These are phyloP conservation scores for Brenthis daphne DNA, from an alignment of 2,888 invertebrate species.

Conservation along the genomic window DNA sequence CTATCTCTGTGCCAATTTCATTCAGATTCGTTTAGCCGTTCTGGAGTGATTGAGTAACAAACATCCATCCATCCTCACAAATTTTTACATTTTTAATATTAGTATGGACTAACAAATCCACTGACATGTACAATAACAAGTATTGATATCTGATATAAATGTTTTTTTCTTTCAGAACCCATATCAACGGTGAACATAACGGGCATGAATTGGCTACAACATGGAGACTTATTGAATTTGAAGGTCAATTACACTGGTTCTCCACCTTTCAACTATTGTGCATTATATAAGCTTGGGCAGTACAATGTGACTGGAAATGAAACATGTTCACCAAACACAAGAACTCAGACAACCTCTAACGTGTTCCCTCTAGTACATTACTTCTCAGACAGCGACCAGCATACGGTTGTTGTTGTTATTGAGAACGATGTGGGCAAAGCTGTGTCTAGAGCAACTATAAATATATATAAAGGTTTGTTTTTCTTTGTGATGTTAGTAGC, in stretches of 20 bases:
- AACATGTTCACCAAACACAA: slow-evolving; percentile 79
- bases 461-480: slow-evolving; percentile 90
- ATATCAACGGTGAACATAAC: slow-evolving; percentile 86
- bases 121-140: background rate
- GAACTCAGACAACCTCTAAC: slow-evolving; percentile 71
- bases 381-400: slow-evolving; percentile 85
- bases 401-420: slow-evolving; percentile 90
- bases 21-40: too few relatives aligned
- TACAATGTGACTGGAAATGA: slow-evolving; percentile 90
- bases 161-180: slow-evolving; percentile 81
- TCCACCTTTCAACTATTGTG: slow-evolving; percentile 87
- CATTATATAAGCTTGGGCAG: slow-evolving; percentile 82
- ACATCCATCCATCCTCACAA: too few relatives aligned
- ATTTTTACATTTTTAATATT: background rate
- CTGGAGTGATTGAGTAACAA: too few relatives aligned
- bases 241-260: slow-evolving; percentile 89
- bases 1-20: too few relatives aligned
- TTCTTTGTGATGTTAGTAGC: slow-evolving; percentile 12
- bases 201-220: slow-evolving; percentile 91
- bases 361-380: slow-evolving; percentile 86
- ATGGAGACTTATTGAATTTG: slow-evolving; percentile 88
- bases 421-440: slow-evolving; percentile 88
- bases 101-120: background rate
- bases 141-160: background rate
- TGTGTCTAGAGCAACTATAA: slow-evolving; percentile 87